These are phyloP conservation scores for Hedya salicella DNA, from an alignment of 2,888 invertebrate genomes.

Conservation along the genomic window DNA sequence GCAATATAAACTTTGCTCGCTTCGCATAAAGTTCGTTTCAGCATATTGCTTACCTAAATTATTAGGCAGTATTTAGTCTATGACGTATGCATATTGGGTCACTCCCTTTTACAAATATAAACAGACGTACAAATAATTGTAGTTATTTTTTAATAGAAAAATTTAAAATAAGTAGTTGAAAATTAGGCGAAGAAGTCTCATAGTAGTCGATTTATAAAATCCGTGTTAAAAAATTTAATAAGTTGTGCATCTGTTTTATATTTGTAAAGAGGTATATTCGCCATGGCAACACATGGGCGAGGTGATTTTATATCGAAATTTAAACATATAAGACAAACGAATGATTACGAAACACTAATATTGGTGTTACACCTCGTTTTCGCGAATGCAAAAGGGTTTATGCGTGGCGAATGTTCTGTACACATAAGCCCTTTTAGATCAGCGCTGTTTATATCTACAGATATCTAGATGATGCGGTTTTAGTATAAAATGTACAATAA, in stretches of 20 bases:
- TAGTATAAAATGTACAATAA: conserved; percentile 61
- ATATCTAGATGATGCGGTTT: conserved; percentile 62
- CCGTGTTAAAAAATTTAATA: neutral
- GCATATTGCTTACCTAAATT: conserved; percentile 44
- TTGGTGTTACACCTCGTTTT: conserved; percentile 63
- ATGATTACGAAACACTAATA: conserved; percentile 54
- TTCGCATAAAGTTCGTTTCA: conserved; percentile 47
- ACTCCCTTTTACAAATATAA: conserved; percentile 34
- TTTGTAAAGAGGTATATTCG: conserved; percentile 29
- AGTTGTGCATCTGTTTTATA: conserved; percentile 27
- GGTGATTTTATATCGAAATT: conserved; percentile 10
- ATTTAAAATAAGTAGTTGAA: conserved; percentile 3
- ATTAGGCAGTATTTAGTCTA: conserved; percentile 46
- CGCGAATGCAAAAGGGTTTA: conserved; percentile 10
- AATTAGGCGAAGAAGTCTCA: conserved; percentile 36
- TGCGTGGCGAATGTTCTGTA: conserved; percentile 1
- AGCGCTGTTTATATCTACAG: conserved; percentile 25
- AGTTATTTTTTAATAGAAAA: neutral
- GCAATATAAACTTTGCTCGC: conserved; percentile 48
- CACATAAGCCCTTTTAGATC: neutral
- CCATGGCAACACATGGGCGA: neutral
- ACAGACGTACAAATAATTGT: conserved; percentile 3
- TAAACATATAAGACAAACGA: conserved; percentile 28
- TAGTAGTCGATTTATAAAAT: conserved; percentile 7
- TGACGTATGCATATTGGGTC: neutral